Evolutionary conservation across 2,888 invertebrate species (phyloP).

Genomic region (Drosophila greeni): DNA sequence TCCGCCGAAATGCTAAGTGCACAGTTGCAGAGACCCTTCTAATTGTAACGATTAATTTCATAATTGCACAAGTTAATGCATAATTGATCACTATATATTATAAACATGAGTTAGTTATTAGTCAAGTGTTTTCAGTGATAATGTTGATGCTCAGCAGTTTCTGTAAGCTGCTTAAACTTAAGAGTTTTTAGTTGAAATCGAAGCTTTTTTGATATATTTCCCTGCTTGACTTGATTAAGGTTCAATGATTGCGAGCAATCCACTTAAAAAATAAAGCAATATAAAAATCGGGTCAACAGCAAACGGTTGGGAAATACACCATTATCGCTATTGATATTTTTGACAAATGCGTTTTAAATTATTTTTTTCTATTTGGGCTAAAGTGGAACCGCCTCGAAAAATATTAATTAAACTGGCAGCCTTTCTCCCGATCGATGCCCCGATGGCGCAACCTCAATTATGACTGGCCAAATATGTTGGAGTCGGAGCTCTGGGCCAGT

Average conservation of each 20-base stretch:
- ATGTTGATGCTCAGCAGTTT: too few species aligned
- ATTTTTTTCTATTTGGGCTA: constrained; percentile 19
- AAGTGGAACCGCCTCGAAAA: constrained; percentile 34
- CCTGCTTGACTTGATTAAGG: neutral
- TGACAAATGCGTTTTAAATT: constrained; percentile 34
- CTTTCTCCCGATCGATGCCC: constrained; percentile 28
- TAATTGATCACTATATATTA: neutral
- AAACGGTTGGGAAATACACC: constrained; percentile 18
- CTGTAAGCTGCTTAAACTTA: too few species aligned
- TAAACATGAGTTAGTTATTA: too few species aligned
- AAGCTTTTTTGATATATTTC: too few species aligned
- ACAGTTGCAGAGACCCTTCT: neutral
- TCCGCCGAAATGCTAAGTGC: constrained; percentile 26
- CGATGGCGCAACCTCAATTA: constrained; percentile 42
- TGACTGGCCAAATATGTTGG: constrained; percentile 30
- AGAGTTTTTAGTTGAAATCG: too few species aligned
- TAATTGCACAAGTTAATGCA: neutral
- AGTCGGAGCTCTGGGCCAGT: constrained; percentile 1
- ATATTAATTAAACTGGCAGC: constrained; percentile 32
- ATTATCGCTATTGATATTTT: constrained; percentile 17
- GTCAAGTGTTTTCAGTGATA: too few species aligned
- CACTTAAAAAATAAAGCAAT: constrained; percentile 9
- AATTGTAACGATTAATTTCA: neutral
- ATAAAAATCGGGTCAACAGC: constrained; percentile 24
- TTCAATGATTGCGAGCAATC: constrained; percentile 8